These are phyloP conservation scores for Phaenicophaeus curvirostris DNA, from an alignment of 2,797 vertebrate genomes.

Conservation along the genomic window DNA sequence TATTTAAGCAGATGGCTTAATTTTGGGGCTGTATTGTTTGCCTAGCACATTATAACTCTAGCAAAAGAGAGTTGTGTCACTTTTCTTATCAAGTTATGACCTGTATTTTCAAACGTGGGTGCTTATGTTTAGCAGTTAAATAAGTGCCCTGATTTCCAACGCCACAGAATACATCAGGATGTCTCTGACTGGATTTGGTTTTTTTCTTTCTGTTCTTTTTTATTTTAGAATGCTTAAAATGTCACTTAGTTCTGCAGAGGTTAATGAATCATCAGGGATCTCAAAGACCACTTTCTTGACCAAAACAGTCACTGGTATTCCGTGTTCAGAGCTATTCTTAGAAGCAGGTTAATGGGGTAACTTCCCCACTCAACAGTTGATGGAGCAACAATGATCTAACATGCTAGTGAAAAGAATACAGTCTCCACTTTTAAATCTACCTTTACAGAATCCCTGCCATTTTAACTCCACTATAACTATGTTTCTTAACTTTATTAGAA, in stretches of 20 bases:
- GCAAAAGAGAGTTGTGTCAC: slow-evolving; percentile 22
- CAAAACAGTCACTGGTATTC: not conserved
- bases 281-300: not conserved
- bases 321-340: not conserved
- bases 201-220: not conserved
- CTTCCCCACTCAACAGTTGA: not conserved
- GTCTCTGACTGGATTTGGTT: not conserved
- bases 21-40: slow-evolving; percentile 43
- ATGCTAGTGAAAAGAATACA: not conserved
- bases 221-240: not conserved
- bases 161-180: not conserved
- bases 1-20: slow-evolving; percentile 47
- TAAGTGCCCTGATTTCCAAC: slow-evolving; percentile 52
- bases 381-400: not conserved
- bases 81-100: slow-evolving; percentile 35
- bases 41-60: slow-evolving; percentile 48
- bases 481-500: not conserved
- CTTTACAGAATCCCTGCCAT: not conserved
- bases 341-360: not conserved
- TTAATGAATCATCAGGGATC: not conserved
- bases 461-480: not conserved
- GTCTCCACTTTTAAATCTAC: not conserved
- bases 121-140: slow-evolving; percentile 28
- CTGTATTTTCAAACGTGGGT: slow-evolving; percentile 53
- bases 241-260: not conserved